Base-by-base conservation (phyloP, 35 echinoderm and acorn worm species). In the Apostichopus parvimensis region DNA sequence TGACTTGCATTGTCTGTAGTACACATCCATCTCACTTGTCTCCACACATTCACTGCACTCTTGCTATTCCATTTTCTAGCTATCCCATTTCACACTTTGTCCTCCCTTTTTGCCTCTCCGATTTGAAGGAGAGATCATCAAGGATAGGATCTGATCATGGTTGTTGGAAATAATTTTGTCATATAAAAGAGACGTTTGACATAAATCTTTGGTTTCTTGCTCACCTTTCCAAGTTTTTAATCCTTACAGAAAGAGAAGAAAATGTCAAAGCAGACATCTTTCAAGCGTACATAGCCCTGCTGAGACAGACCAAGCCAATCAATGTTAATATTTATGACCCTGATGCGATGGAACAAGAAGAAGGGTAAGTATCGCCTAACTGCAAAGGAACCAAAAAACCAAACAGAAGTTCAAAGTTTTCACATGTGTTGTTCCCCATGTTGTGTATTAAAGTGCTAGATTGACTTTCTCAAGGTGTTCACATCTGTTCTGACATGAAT, bases 241-340 rank as follows among this genome's bases (percentile, higher is more conserved):
- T 78, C 34, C 17, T 59, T 87, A 53, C 78, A 98, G 97, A 98
- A 83, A 92, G 97, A 86, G 97, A 98, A 88, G 97, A 98, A 87
- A 98, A 98, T 91, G 97, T 98, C 5, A 98, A 98, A 77, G 91
- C 97, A 28, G 97, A 98, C 88, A 98, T 98, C 68, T 98, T 98
- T 80, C 97, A 98, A 79, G 97, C 94, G 28, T 98, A 94, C 80
- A 92, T 98, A 55, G 95, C 97, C 21, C 94, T 98, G 8, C 83
- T 98, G 56, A 94, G 87, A 73, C 97, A 98, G 62, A 98, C 97
- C 0, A 95, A 93, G 79, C 97, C 97, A 82, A 91, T 95, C 8
- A 92, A 94, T 59, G 91, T 79, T 15, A 94, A 87, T 11, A 91
- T 92, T 76, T 94, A 86, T 66, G 97, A 98, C 79, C 97, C 96